phyloP scores from a whole-genome alignment of 2,797 vertebrate genomes.

The Anabas testudineus region DNA sequence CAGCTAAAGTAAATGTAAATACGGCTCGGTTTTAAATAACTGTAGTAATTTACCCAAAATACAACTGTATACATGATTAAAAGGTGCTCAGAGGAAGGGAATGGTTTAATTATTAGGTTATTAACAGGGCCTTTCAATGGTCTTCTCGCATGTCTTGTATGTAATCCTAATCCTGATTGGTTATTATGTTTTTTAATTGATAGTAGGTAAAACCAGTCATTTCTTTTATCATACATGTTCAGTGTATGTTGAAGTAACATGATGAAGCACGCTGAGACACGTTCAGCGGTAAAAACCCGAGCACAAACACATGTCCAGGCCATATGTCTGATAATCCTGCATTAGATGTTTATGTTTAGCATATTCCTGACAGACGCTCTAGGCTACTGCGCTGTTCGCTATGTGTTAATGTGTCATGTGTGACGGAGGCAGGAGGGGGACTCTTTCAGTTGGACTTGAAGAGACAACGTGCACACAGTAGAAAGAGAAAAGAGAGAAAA shows the following conservation, averaged over 20 bases:
- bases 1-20: too few relatives aligned
- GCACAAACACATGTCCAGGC: conserved; percentile 18
- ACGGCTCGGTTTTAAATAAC: not conserved
- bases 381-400: conserved; percentile 12
- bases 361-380: conserved; percentile 42
- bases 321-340: conserved; percentile 31
- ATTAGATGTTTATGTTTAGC: conserved; percentile 19
- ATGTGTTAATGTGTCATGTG: conserved; percentile 25
- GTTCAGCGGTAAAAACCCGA: not conserved
- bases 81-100: not conserved
- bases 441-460: conserved; percentile 14
- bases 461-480: conserved; percentile 9
- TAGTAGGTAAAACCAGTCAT: not conserved
- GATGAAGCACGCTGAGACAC: conserved; percentile 1
- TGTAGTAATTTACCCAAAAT: not conserved
- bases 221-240: not conserved
- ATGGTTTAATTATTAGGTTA: not conserved
- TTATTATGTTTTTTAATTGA: not conserved
- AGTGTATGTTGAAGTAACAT: not conserved
- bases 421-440: not conserved
- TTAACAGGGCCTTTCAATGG: not conserved
- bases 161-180: not conserved
- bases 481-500: not conserved
- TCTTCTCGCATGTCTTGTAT: not conserved
- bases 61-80: too few relatives aligned